Percentiles rank a stretch among this genome's conserved stretches.
Conservation (phyloP, 1,140 invertebrate genomes). For the Vanessa atalanta region DNA sequence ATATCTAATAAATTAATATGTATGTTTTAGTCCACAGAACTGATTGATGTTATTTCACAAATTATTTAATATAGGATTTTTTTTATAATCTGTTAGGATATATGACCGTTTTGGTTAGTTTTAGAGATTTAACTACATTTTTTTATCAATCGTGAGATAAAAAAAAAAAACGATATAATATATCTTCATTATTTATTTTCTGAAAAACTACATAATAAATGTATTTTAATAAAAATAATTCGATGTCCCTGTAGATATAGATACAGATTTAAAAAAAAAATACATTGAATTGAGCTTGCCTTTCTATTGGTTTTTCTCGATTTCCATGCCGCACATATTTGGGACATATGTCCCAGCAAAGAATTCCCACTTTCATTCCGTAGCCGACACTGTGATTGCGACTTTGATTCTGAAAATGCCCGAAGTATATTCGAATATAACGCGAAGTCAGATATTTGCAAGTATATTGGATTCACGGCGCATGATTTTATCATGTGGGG, state of each 20-base stretch:
- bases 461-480: slow-evolving; percentile 12
- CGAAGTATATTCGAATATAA: slow-evolving; percentile 9
- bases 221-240: not conserved
- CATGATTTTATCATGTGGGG: not conserved
- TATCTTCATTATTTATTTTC: too few species aligned
- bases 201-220: too few species aligned
- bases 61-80: too few species aligned
- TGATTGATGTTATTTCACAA: too few species aligned
- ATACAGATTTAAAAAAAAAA: not conserved
- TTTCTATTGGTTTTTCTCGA: not conserved
- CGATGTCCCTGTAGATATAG: not conserved
- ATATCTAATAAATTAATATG: too few species aligned
- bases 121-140: too few species aligned
- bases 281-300: not conserved
- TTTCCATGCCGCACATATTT: not conserved
- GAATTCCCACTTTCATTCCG: slow-evolving; percentile 15
- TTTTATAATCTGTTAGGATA: too few species aligned
- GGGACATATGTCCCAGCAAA: slow-evolving; percentile 1
- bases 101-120: too few species aligned
- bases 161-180: too few species aligned
- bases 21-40: too few species aligned
- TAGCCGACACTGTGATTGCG: slow-evolving; percentile 9
- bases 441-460: slow-evolving; percentile 17
- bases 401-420: slow-evolving; percentile 4
- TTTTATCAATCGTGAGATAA: too few species aligned